These are phyloP conservation scores for Deilephila elpenor DNA, from an alignment of 2,888 invertebrate genomes.

Conservation along the genomic window DNA sequence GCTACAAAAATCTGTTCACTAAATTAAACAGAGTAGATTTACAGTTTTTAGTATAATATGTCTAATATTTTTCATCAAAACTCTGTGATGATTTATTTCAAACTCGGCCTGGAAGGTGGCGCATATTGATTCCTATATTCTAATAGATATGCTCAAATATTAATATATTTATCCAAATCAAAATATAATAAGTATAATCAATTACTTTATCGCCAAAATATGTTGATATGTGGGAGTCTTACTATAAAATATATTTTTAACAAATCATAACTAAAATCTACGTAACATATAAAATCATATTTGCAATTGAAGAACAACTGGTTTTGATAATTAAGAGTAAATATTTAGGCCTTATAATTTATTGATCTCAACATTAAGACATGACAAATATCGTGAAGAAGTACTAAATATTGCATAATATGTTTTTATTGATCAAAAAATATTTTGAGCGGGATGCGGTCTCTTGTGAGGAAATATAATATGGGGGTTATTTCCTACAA, in stretches of 20 bases:
- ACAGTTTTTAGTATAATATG: too few relatives aligned
- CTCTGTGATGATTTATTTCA: not conserved
- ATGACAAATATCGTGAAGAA: not conserved
- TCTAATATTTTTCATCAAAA: not conserved
- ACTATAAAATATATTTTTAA: not conserved
- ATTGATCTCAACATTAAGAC: conserved; percentile 15
- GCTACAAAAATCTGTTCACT: too few relatives aligned
- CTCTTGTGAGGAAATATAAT: not conserved
- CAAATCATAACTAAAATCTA: not conserved
- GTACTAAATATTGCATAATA: not conserved
- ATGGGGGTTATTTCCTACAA: not conserved
- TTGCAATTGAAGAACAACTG: not conserved
- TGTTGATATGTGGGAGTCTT: not conserved
- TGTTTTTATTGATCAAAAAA: not conserved
- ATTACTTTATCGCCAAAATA: not conserved
- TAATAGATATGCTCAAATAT: not conserved
- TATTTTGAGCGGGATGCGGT: not conserved
- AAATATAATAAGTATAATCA: not conserved
- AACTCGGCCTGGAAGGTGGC: not conserved
- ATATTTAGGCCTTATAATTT: not conserved
- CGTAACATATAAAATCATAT: not conserved
- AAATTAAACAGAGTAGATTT: too few relatives aligned
- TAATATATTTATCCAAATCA: not conserved
- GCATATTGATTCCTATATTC: not conserved
- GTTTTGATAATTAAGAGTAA: not conserved